Evolutionary conservation across 2,797 vertebrate genomes (phyloP), one percentile per base, ranked within the genome.

Genomic region (Bufotes viridis): DNA sequence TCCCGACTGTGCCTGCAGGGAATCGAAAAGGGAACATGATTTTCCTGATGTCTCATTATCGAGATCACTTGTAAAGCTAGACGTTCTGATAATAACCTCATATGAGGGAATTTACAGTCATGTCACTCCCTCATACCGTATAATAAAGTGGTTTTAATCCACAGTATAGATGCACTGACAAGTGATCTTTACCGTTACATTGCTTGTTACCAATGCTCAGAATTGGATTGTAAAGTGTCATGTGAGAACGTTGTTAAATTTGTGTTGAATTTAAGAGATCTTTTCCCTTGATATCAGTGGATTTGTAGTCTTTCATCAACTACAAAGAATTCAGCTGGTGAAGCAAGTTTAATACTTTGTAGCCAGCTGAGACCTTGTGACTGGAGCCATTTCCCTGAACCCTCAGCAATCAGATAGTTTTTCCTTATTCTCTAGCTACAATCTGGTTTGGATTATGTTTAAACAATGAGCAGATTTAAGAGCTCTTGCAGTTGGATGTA

Each of bases 361-460:
- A 49, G n/a, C 58, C 49, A 15, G 79, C 34, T 65, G 11, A 81
- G 18, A 49, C 18, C 14, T 81, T 63, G 79, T 26, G 34, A 63
- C 79, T 0, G 15, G 58, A 61, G 17, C 15, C 17, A 63, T 63
- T 29, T 79, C 1, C 55, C 74, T 55, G 42, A 78, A 24, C 74
- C 14, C 51, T 6, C 22, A 78, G 74, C 74, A 78, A 55, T 78
- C 49, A n/a, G 10, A 51, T 20, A 4, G 7, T 78, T 53, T 75
- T 15, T 55, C 42, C 49, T 53, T 8, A 51, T 53, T 76, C 74
- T 53, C 74, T 49, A 55, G 74, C 49, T n/a, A 53, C 74, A 80
- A 80, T 80, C 78, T 80, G 57, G 26, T 20, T 42, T 61, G 78
- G 18, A 80, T 63, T 80, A 80, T n/a, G 72, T 75, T 24, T 15